A percentile compares a stretch with the other conserved stretches of the same genome.
These are phyloP conservation scores for Dioctria rufipes DNA, from an alignment of 2,888 invertebrate species.

Conservation along the genomic window DNA sequence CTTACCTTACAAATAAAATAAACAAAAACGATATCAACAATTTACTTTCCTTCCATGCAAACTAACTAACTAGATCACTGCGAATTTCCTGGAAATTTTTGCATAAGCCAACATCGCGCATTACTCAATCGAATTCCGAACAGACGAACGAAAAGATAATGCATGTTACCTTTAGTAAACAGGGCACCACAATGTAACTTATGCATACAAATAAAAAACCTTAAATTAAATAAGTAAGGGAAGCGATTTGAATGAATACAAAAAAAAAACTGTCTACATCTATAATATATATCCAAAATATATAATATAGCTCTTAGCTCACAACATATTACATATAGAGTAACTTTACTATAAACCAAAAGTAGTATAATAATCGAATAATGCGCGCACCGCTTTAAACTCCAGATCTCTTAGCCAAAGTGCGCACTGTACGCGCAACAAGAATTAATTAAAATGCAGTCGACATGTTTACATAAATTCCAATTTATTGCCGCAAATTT, in stretches of 20 bases:
- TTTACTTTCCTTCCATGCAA: neutral
- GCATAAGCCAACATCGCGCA: constrained; percentile 32
- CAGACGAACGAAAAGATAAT: neutral
- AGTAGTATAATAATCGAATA: constrained; percentile 13
- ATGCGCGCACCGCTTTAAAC: neutral
- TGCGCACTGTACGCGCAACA: neutral
- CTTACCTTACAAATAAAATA: constrained; percentile 6
- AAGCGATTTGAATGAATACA: constrained; percentile 25
- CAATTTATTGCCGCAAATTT: constrained; percentile 44
- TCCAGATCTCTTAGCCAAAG: neutral
- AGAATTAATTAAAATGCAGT: constrained; percentile 39
- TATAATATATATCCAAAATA: neutral
- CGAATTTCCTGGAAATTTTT: constrained; percentile 39
- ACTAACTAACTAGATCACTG: constrained; percentile 10
- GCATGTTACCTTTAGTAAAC: constrained; percentile 17
- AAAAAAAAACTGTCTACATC: constrained; percentile 7
- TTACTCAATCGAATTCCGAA: constrained; percentile 36
- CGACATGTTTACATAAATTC: constrained; percentile 45
- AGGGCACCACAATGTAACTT: neutral
- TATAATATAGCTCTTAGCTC: neutral
- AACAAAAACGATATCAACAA: neutral
- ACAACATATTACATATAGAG: neutral
- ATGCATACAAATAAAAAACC: neutral
- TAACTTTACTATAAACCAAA: neutral
- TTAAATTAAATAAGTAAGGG: neutral